Conservation (phyloP, 2,797 vertebrate species). For the Periparus ater region DNA sequence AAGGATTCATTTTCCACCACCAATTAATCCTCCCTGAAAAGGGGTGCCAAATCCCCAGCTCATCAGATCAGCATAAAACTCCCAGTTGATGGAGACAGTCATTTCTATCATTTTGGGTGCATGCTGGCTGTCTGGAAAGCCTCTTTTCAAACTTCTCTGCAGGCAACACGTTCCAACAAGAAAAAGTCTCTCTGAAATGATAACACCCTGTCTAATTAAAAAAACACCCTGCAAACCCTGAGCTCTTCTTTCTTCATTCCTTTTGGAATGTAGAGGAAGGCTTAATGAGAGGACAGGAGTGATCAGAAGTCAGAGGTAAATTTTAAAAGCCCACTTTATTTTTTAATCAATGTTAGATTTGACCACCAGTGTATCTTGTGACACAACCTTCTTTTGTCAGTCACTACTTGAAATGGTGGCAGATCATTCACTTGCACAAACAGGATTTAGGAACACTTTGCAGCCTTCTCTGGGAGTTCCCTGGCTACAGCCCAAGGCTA, state of each 20-base stretch:
- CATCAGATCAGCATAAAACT: background rate
- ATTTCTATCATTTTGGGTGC: background rate
- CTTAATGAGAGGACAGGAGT: background rate
- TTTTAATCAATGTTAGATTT: background rate
- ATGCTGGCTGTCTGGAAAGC: fast-evolving
- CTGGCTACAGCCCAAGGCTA: background rate
- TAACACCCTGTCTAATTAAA: background rate
- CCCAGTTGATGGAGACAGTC: background rate
- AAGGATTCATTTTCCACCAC: background rate
- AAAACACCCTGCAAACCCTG: background rate
- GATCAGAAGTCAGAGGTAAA: background rate
- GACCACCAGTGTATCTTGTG: background rate
- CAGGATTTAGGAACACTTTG: background rate
- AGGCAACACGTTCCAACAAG: background rate
- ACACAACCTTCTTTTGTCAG: background rate
- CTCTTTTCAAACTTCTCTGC: background rate
- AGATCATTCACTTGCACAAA: background rate
- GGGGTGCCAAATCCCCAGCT: background rate
- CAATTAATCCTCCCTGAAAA: background rate
- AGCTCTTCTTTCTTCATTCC: background rate
- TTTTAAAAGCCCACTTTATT: background rate
- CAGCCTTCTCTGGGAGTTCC: background rate
- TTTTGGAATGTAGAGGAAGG: background rate
- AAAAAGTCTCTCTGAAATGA: background rate
- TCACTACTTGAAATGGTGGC: background rate